Conservation (phyloP, 2,888 invertebrate genomes). For the Athetis lepigone region DNA sequence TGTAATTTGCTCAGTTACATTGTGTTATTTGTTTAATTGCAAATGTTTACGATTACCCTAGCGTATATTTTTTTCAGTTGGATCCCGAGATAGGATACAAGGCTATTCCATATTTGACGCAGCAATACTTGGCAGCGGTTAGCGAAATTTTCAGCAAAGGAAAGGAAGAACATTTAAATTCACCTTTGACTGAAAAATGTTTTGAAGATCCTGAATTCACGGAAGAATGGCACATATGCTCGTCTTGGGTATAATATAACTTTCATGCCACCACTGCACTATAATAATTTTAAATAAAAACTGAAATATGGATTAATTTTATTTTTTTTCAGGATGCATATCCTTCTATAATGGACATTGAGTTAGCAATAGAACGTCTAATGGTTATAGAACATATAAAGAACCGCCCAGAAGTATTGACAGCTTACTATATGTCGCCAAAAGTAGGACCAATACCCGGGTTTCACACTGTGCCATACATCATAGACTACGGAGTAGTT, state of each 20-base stretch:
- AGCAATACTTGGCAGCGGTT: conserved; percentile 81
- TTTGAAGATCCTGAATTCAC: conserved; percentile 81
- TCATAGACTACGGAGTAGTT: conserved; percentile 90
- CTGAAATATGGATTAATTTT: background rate
- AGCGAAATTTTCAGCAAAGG: conserved; percentile 75
- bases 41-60: background rate
- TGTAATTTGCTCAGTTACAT: background rate
- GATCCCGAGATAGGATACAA: conserved; percentile 82
- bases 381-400: conserved; percentile 85
- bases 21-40: conserved; percentile 4
- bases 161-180: conserved; percentile 76
- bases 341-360: conserved; percentile 91
- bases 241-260: conserved; percentile 76
- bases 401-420: conserved; percentile 79
- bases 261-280: too few species aligned
- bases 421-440: conserved; percentile 69
- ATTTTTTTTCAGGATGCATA: conserved; percentile 79
- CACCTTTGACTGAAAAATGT: conserved; percentile 80
- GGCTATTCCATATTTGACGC: conserved; percentile 84
- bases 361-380: conserved; percentile 91
- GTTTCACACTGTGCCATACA: conserved; percentile 87
- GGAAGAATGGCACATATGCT: conserved; percentile 83
- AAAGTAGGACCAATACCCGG: conserved; percentile 86
- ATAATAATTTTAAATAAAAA: background rate
- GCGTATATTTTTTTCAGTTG: conserved; percentile 68